These are phyloP conservation scores for Melolontha melolontha DNA, from an alignment of 2,888 invertebrate genomes.

Conservation along the genomic window DNA sequence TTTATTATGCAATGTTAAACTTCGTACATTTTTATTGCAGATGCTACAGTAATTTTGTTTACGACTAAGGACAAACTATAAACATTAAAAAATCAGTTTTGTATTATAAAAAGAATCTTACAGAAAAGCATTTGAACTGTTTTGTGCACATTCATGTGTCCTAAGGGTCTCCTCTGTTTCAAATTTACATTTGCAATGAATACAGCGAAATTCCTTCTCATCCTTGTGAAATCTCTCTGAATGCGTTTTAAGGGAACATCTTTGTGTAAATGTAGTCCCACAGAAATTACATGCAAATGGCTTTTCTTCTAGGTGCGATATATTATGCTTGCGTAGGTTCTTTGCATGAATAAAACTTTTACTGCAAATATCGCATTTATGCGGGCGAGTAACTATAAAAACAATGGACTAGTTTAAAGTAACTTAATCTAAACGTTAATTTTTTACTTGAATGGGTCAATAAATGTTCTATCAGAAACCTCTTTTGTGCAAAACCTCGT, in stretches of 20 bases:
- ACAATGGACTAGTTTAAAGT: neutral
- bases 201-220: neutral
- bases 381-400: slow-evolving; percentile 19
- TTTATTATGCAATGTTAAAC: slow-evolving; percentile 10
- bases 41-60: slow-evolving; percentile 27
- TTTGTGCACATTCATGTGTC: neutral
- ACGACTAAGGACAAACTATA: neutral
- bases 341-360: slow-evolving; percentile 22
- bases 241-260: slow-evolving; percentile 19
- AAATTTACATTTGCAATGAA: slow-evolving; percentile 1
- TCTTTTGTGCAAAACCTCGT: slow-evolving; percentile 52
- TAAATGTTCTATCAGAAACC: slow-evolving; percentile 58
- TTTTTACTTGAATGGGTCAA: slow-evolving; percentile 55
- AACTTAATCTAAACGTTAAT: neutral
- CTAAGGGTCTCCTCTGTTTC: neutral
- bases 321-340: slow-evolving; percentile 14
- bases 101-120: neutral
- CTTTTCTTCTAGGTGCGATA: slow-evolving; percentile 1
- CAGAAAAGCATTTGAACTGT: neutral
- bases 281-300: slow-evolving; percentile 21
- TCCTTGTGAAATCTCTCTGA: neutral
- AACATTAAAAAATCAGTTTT: neutral
- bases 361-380: slow-evolving; percentile 26
- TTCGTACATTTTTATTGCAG: slow-evolving; percentile 29
- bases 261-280: slow-evolving; percentile 3